A percentile compares a stretch with the other conserved stretches of the same genome.
Conservation (phyloP, 2,888 invertebrate species). For the Deilephila porcellus region DNA sequence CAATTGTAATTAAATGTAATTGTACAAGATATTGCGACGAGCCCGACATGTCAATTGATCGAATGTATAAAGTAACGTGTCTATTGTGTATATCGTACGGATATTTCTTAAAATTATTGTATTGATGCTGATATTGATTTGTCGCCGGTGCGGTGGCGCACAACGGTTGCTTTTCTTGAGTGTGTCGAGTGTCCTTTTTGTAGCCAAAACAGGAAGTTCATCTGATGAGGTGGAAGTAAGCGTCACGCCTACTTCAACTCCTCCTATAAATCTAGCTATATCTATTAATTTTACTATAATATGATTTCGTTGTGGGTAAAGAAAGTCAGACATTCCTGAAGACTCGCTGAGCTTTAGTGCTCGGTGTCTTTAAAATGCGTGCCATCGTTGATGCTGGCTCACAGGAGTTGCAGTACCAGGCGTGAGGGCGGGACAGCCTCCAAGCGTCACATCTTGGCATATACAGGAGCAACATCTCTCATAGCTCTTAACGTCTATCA, state of each 20-base stretch:
- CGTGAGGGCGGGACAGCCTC: no score
- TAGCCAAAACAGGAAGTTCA: background rate
- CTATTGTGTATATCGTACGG: constrained; percentile 52
- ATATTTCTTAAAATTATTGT: constrained; percentile 42
- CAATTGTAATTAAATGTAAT: constrained; percentile 58
- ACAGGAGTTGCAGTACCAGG: no score
- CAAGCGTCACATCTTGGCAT: no score
- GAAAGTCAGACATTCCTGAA: no score
- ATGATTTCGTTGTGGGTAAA: no score
- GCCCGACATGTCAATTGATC: constrained; percentile 83
- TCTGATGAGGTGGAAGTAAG: background rate
- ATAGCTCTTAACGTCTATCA: no score
- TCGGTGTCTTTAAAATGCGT: no score
- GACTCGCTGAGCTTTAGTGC: no score
- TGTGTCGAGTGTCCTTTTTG: constrained; percentile 11
- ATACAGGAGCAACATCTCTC: no score
- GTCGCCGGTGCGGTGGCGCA: background rate
- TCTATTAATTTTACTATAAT: no score
- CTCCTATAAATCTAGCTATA: no score
- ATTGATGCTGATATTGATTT: constrained; percentile 38
- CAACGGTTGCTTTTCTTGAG: background rate
- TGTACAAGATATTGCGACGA: constrained; percentile 78
- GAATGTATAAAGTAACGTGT: constrained; percentile 75
- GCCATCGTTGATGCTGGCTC: no score
- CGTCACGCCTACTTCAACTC: background rate